These are phyloP conservation scores for Hymenopus coronatus DNA, from an alignment of 2,888 invertebrate genomes.

Conservation along the genomic window DNA sequence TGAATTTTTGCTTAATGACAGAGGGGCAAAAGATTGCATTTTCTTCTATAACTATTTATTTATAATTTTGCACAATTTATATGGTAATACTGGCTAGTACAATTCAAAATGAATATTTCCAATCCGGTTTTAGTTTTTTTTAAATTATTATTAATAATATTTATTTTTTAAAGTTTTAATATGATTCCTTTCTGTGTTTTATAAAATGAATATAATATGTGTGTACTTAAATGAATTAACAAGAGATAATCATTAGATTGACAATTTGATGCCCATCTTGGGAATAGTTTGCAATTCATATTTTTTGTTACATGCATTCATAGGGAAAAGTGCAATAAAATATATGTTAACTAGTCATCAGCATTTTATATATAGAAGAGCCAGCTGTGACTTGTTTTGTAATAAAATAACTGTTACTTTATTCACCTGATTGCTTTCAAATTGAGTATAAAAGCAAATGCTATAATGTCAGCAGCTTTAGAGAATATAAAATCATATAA, in stretches of 20 bases:
- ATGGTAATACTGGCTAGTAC: neutral
- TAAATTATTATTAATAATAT: neutral
- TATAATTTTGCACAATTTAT: neutral
- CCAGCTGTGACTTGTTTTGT: too few species aligned
- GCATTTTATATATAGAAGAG: too few species aligned
- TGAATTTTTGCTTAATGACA: too few species aligned
- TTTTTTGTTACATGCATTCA: too few species aligned
- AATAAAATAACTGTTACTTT: too few species aligned
- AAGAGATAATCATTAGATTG: neutral
- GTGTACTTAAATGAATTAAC: neutral
- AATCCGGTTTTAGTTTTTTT: neutral
- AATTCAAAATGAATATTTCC: neutral
- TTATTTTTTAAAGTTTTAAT: neutral
- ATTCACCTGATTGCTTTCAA: too few species aligned
- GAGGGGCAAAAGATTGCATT: neutral
- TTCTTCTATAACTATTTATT: neutral
- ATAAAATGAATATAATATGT: neutral
- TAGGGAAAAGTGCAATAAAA: too few species aligned
- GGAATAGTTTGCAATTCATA: too few species aligned
- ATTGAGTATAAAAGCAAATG: too few species aligned
- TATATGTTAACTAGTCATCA: too few species aligned
- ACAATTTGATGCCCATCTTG: neutral
- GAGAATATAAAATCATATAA: too few species aligned
- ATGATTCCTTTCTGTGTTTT: neutral
- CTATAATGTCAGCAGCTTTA: too few species aligned